Conservation (phyloP, 2,113 vertebrate genomes). For the Galemys pyrenaicus region DNA sequence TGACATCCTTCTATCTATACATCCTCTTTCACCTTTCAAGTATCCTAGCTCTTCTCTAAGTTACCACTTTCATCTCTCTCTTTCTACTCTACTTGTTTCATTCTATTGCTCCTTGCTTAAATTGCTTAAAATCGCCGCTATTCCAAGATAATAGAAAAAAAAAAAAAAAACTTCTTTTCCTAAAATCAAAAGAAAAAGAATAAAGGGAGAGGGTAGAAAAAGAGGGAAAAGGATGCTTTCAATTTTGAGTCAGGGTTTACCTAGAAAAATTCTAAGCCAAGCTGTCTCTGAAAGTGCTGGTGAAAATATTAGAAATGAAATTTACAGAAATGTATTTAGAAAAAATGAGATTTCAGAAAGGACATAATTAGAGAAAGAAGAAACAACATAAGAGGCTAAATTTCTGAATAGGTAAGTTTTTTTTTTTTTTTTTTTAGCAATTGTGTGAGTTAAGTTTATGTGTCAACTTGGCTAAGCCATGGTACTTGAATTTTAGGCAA, state of each 20-base stretch:
- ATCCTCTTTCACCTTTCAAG: conserved; percentile 42
- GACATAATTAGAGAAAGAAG: not conserved
- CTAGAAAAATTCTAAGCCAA: not conserved
- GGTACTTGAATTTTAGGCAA: not conserved
- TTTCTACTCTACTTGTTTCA: conserved; percentile 40
- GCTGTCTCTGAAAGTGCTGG: not conserved
- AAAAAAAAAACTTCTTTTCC: not conserved
- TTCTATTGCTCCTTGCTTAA: conserved; percentile 4
- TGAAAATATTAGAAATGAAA: not conserved
- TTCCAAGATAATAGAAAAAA: conserved; percentile 30
- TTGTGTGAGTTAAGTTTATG: not conserved
- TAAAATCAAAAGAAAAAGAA: conserved; percentile 36
- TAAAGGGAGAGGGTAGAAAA: not conserved
- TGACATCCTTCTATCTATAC: conserved; percentile 39
- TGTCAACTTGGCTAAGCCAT: not conserved
- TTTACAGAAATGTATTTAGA: not conserved
- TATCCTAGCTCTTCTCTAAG: conserved; percentile 15
- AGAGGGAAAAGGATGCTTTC: not conserved
- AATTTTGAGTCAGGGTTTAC: conserved; percentile 17
- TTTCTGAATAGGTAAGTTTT: not conserved
- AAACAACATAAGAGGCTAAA: not conserved
- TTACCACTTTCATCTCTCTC: conserved; percentile 38
- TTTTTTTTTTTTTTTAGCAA: not conserved
- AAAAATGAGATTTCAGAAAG: not conserved
- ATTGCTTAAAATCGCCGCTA: not conserved